Evolutionary conservation across 2,113 vertebrate species (phyloP).

Genomic region (Sylvilagus bachmani): DNA sequence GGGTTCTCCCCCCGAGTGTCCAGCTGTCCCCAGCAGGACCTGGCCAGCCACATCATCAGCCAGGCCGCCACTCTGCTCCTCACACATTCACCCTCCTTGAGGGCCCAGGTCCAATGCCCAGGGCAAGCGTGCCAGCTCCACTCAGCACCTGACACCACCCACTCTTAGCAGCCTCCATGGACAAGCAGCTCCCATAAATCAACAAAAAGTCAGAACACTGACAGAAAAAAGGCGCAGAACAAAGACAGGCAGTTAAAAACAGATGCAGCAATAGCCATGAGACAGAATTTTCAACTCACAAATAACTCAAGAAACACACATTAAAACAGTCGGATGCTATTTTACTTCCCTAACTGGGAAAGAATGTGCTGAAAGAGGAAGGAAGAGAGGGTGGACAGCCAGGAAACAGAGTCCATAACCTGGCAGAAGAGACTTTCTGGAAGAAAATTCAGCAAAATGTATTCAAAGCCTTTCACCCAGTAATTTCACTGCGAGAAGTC

Average conservation of each 20-base stretch:
- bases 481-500: neutral
- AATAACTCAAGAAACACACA: neutral
- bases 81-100: neutral
- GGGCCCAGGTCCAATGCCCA: neutral
- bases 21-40: neutral
- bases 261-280: neutral
- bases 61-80: neutral
- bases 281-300: neutral
- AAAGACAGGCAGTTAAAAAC: neutral
- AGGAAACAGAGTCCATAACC: neutral
- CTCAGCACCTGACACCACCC: neutral
- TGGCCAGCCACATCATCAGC: neutral
- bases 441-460: neutral
- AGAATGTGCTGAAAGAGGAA: neutral
- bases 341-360: neutral
- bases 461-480: neutral
- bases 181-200: neutral
- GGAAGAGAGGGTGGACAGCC: neutral
- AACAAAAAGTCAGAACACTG: neutral
- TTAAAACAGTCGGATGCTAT: neutral
- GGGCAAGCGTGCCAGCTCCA: neutral
- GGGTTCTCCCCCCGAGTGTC: too few species aligned
- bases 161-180: neutral
- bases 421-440: neutral
- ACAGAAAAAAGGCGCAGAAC: neutral